Base-by-base conservation (phyloP, 2,888 invertebrate species). In the Chouioia cunea region DNA sequence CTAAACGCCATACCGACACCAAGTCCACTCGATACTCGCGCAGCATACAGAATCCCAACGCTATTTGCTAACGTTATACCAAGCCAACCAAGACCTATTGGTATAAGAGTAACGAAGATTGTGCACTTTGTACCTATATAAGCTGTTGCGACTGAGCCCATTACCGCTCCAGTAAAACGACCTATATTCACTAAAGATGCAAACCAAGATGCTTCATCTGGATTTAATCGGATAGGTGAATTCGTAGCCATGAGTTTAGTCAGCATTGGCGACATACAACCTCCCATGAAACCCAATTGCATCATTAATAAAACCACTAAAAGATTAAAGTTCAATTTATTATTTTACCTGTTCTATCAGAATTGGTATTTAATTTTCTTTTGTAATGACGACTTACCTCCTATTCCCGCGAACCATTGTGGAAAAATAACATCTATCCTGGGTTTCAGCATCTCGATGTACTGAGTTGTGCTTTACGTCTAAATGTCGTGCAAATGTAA, bases 181-280 rank as follows among this genome's bases (percentile, higher is more conserved):
- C 79, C 77, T 4, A 77, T n/a, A 46, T 74, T 77, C 14, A 79
- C 4, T 18, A 80, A 54, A 3, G 78, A 75, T 1, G 78, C 79
- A 12, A 80, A 75, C 79, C 79, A 80, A 10, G 80, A 79, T 0
- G 78, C 52, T 36, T 57, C 23, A 4, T 36, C 4, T 10, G 36
- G 4, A 6, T 15, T 18, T n/a, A 16, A n/a, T 4, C n/a, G 1
- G 1, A 57, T 16, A 16, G 43, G 16, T 18, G 23, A 14, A n/a
- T 16, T n/a, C 2, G 44, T 63, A 79, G 66, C 57, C 71, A 73
- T n/a, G 10, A 36, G 36, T 36, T 36, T 36, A 3, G 76, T 75
- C 27, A 79, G 16, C 16, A 77, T 79, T 2, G 79, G 79, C 23
- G 80, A 79, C 1, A 76, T 75, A 79, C 77, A 78, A 18, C 77